Conservation (phyloP, 2,113 vertebrate genomes). For the Campylorhamphus procurvoides region DNA sequence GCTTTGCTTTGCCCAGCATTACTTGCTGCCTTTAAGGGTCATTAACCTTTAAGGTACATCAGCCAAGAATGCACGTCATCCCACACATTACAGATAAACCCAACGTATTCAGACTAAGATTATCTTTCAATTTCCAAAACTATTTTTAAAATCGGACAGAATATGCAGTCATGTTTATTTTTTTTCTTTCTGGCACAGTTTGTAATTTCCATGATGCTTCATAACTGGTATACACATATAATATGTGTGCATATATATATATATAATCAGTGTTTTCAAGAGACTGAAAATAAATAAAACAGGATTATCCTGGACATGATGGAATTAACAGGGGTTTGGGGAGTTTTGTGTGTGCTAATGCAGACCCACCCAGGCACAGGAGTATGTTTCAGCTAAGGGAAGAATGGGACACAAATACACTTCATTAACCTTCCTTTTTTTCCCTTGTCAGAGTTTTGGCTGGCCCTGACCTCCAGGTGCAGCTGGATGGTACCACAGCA, state of each 20-base stretch:
- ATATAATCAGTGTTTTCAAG: neutral
- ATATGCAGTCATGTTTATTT: neutral
- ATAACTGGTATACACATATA: neutral
- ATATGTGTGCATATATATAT: neutral
- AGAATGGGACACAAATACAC: neutral
- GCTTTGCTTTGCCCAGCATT: neutral
- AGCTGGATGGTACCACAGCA: neutral
- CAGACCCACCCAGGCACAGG: rapidly evolving
- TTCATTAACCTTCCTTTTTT: neutral
- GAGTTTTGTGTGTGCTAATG: neutral
- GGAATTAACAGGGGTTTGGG: neutral
- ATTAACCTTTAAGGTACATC: neutral
- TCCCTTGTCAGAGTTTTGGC: neutral
- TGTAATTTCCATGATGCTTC: neutral
- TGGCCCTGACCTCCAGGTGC: neutral
- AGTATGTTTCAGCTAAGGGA: neutral
- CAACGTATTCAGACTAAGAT: neutral
- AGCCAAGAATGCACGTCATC: neutral
- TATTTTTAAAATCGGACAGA: neutral
- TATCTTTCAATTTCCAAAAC: neutral
- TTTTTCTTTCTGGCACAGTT: neutral
- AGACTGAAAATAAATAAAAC: neutral
- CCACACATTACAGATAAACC: neutral
- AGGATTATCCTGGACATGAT: neutral
- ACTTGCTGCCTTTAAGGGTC: neutral